Base-by-base conservation (phyloP, 2,888 invertebrate species). In the Yponomeuta sedellus region DNA sequence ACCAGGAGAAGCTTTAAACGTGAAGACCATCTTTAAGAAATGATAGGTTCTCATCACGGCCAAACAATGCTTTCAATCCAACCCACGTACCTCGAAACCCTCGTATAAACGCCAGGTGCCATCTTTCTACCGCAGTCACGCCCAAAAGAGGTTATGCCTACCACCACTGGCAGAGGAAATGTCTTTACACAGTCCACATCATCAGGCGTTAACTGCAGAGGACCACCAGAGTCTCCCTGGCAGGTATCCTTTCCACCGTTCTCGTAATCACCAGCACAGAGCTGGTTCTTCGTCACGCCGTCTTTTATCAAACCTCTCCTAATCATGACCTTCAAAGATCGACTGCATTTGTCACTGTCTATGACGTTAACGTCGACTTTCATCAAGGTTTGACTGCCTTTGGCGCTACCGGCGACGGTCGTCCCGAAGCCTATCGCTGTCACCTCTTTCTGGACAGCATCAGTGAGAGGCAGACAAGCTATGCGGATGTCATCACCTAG, bases 381-480 rank as follows among this genome's bases (percentile, higher is more conserved):
- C 92, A 92, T 92, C 59, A 92, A 68, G 0, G 91, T 91, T 69
- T 86, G 83, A 69, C 91, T 91, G 0, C 90, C 89, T 3, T 70
- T 69, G 0, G 74, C 70, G 0, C 80, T 83, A 75, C 91, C 92
- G 22, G 90, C 85, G 19, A 77, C 73, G 0, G 92, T 92, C 67
- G 92, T 92, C 1, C 95, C 95, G 79, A 94, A 95, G 5, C 95
- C 95, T 44, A 92, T 92, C 0, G 93, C 94, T 2, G 93, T 92
- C 8, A 92, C 83, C 64, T 82, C 88, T 0, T 69, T 71, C 16
- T 75, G 70, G 0, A 71, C 71, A 0, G 83, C 73, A 12, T 77
- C 68, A 2, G 79, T 74, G 2, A 79, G 69, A 66, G 91, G 91
- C 6, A 95, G 79, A 74, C 95, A 95, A 0, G 94, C 93, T 0